Evolutionary conservation across 30 jellyfish, hydroid and myxozoan species (phyloP).

Genomic region (Hydractinia echinata): DNA sequence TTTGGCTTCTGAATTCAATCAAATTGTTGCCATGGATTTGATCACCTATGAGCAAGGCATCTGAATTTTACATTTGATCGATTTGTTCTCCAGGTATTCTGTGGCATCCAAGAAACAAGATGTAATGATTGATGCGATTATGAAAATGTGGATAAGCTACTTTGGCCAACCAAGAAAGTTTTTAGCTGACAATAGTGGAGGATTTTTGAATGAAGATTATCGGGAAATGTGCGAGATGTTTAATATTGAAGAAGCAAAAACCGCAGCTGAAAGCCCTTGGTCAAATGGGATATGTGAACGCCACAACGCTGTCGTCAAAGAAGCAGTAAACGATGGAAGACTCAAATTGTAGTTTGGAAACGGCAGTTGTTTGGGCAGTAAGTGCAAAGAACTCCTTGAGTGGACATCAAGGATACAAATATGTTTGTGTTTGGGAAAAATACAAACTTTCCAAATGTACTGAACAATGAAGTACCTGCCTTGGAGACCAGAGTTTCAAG

Average conservation of each 20-base stretch:
- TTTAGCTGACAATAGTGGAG: conserved; percentile 50
- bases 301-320: conserved; percentile 26
- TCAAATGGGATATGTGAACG: conserved; percentile 32
- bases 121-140: conserved; percentile 26
- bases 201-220: conserved; percentile 28
- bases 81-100: conserved; percentile 26
- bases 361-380: no score
- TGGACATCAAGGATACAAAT: conserved; percentile 34
- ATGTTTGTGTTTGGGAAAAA: conserved; percentile 33
- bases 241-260: conserved; percentile 8
- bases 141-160: neutral
- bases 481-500: no score
- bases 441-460: conserved; percentile 48
- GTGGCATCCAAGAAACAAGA: neutral
- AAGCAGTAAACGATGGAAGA: conserved; percentile 39
- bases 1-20: conserved; percentile 24
- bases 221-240: conserved; percentile 17
- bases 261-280: conserved; percentile 51
- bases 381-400: conserved; percentile 55
- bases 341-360: conserved; percentile 3
- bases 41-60: conserved; percentile 26
- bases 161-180: neutral
- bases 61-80: conserved; percentile 21
- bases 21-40: conserved; percentile 31
- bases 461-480: conserved; percentile 37